Percentiles rank a stretch among this genome's conserved stretches.
Evolutionary conservation across 2,888 invertebrate species (phyloP).

Genomic region (Penaeus monodon): DNA sequence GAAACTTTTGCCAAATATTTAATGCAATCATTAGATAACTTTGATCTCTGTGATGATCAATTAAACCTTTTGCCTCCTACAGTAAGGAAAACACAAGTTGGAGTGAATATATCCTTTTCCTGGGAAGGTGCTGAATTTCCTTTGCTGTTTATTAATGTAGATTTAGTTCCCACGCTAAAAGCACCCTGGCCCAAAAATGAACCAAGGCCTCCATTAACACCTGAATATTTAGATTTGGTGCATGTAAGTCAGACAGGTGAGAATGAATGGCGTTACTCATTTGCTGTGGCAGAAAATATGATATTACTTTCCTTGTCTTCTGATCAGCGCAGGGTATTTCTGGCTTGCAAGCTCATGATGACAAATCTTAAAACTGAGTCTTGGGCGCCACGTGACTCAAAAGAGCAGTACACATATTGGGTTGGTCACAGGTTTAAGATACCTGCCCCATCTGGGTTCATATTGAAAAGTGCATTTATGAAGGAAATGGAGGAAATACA

Average conservation of each 20-base stretch:
- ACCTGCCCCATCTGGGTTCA: conserved; percentile 12
- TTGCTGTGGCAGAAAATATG: conserved; percentile 5
- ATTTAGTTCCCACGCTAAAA: conserved; percentile 25
- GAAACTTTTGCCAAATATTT: background rate
- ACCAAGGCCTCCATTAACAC: background rate
- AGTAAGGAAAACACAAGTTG: conserved; percentile 29
- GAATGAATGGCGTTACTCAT: conserved; percentile 23
- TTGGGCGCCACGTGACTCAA: conserved; percentile 10
- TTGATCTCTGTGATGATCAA: background rate
- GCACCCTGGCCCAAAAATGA: conserved; percentile 13
- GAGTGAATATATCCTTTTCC: conserved; percentile 7
- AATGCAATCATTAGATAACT: background rate
- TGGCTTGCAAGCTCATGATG: conserved; percentile 26
- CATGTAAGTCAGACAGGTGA: conserved; percentile 13
- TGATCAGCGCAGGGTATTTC: background rate
- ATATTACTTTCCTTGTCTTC: background rate
- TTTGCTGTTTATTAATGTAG: conserved; percentile 18
- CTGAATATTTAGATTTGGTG: background rate
- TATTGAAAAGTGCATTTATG: conserved; percentile 19
- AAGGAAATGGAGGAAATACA: conserved; percentile 9
- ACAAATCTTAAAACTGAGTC: conserved; percentile 12
- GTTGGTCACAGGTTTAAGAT: conserved; percentile 23
- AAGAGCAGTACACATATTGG: conserved; percentile 18
- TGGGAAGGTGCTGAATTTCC: conserved; percentile 25
- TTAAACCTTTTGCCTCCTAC: conserved; percentile 20